Evolutionary conservation across 2,888 invertebrate genomes (phyloP).

Genomic region (Lasioglossum figueresi): DNA sequence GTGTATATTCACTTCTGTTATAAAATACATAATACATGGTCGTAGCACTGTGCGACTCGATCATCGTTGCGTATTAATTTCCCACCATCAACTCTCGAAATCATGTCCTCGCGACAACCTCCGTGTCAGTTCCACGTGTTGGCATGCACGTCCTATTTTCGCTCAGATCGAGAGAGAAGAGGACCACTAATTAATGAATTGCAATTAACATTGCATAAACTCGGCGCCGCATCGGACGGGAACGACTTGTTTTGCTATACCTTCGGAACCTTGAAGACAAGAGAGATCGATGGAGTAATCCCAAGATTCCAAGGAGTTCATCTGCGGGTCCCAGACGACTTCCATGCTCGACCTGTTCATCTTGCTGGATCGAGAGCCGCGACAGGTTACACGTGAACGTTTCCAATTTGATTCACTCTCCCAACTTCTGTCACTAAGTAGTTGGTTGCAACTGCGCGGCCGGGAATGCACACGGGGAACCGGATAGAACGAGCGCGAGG

Average conservation of each 20-base stretch:
- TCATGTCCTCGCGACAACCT: neutral
- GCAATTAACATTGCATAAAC: neutral
- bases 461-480: neutral
- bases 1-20: too few species aligned
- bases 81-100: neutral
- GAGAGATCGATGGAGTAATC: constrained; percentile 94
- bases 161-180: neutral
- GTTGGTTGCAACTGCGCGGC: neutral
- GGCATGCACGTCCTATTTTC: neutral
- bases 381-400: neutral
- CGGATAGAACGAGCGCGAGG: neutral
- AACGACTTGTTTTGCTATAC: constrained; percentile 26
- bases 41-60: neutral
- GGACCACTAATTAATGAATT: neutral
- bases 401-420: constrained; percentile 13
- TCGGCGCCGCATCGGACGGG: neutral
- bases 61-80: neutral
- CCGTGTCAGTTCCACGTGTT: neutral
- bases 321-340: constrained; percentile 83
- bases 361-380: constrained; percentile 36
- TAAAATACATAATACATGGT: neutral
- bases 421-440: neutral
- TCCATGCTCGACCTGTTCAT: constrained; percentile 81
- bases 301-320: constrained; percentile 92
- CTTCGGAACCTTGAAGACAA: constrained; percentile 90